A percentile compares a stretch with the other conserved stretches of the same genome.
These are phyloP conservation scores for Menidia beryllina DNA, from an alignment of 2,113 vertebrate species.

Conservation along the genomic window DNA sequence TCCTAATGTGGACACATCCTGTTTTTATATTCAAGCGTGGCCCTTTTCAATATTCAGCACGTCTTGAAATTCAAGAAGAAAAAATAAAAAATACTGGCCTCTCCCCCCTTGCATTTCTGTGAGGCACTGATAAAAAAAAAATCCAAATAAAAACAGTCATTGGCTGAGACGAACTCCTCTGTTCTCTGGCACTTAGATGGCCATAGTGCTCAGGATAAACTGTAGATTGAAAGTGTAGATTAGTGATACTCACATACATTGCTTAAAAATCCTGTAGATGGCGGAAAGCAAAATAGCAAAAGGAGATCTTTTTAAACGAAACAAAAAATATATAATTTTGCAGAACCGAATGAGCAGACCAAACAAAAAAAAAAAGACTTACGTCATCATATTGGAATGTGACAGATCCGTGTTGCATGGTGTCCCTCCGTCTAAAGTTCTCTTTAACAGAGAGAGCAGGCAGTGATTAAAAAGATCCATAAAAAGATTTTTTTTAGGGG, in stretches of 20 bases:
- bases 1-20: slow-evolving; percentile 8
- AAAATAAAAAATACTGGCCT: slow-evolving; percentile 59
- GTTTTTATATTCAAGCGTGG: not conserved
- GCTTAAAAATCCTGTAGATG: no score
- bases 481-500: no score
- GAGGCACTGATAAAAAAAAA: slow-evolving; percentile 15
- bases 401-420: slow-evolving; percentile 87
- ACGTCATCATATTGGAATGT: slow-evolving; percentile 91
- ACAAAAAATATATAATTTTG: no score
- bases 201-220: slow-evolving; percentile 88
- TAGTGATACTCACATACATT: no score
- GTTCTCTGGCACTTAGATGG: slow-evolving; percentile 73
- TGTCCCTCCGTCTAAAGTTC: slow-evolving; percentile 87
- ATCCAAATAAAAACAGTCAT: no score
- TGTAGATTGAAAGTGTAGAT: slow-evolving; percentile 44
- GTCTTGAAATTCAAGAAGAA: slow-evolving; percentile 32
- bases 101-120: slow-evolving; percentile 25
- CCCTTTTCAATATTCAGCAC: slow-evolving; percentile 9
- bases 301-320: no score
- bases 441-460: slow-evolving; percentile 77
- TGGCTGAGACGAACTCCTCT: not conserved
- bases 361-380: slow-evolving; percentile 53
- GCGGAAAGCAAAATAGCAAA: no score
- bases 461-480: no score
- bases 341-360: no score